phyloP scores from a whole-genome alignment of 1,140 invertebrate species.

The Argopecten irradians region DNA sequence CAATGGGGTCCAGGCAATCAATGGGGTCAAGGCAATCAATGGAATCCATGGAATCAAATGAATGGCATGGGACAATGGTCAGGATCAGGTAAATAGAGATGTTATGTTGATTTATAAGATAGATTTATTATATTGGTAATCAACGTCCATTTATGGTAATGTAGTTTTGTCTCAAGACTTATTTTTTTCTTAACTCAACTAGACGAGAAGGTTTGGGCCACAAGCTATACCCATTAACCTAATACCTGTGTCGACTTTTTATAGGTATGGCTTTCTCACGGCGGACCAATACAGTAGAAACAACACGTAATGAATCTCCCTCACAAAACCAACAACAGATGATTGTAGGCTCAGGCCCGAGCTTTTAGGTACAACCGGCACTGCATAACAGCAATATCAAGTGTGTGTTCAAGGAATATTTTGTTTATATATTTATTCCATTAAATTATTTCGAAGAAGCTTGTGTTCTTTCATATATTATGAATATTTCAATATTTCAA shows the following conservation, averaged over 20 bases:
- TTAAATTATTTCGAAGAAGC: conserved; percentile 15
- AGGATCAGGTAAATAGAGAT: background rate
- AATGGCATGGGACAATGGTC: background rate
- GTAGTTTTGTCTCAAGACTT: too few species aligned
- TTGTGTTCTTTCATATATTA: too few species aligned
- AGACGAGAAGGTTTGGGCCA: too few species aligned
- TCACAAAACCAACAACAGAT: background rate
- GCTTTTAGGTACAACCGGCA: background rate
- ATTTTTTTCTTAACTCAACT: too few species aligned
- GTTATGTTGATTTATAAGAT: too few species aligned
- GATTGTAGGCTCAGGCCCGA: background rate
- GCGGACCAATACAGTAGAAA: background rate
- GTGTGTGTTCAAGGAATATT: background rate
- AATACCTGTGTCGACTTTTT: too few species aligned
- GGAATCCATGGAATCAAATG: background rate
- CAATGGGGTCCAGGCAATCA: background rate
- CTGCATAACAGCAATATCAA: background rate
- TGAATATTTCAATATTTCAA: too few species aligned
- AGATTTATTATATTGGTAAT: too few species aligned
- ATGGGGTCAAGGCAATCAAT: background rate
- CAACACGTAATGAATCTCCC: background rate
- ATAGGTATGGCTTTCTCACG: background rate
- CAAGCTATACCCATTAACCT: too few species aligned
- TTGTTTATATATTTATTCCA: conserved; percentile 12
- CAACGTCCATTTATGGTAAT: too few species aligned